Evolutionary conservation across 1,140 invertebrate species (phyloP).

Genomic region (Akabosia matsudoensis): DNA sequence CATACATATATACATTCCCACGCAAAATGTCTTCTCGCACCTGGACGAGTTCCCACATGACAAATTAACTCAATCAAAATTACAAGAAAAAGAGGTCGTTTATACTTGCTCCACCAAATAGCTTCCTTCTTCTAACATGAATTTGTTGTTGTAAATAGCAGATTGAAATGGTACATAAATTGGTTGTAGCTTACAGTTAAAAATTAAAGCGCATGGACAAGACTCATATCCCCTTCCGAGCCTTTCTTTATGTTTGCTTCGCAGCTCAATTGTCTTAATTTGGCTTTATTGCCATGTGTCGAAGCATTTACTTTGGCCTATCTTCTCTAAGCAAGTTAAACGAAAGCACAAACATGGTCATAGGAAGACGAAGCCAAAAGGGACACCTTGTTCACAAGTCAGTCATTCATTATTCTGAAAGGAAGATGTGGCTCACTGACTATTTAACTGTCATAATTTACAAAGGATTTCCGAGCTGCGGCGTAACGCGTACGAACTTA

Average conservation of each 20-base stretch:
- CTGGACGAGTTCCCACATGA: not conserved
- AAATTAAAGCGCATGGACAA: not conserved
- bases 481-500: too few relatives aligned
- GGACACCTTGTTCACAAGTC: not conserved
- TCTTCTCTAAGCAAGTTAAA: not conserved
- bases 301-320: not conserved
- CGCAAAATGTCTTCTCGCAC: not conserved
- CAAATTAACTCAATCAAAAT: too few relatives aligned
- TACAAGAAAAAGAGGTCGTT: too few relatives aligned
- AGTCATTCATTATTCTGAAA: too few relatives aligned
- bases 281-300: constrained; percentile 1
- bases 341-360: constrained; percentile 10
- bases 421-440: too few relatives aligned
- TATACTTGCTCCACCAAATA: not conserved
- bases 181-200: too few relatives aligned
- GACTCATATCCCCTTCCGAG: not conserved
- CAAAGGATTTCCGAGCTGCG: too few relatives aligned
- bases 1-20: not conserved
- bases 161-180: not conserved
- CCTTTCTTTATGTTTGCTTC: not conserved
- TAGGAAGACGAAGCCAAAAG: constrained; percentile 3
- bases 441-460: too few relatives aligned
- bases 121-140: not conserved
- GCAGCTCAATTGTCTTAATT: constrained; percentile 9
- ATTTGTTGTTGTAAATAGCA: not conserved